Base-by-base conservation (phyloP, 2,888 invertebrate genomes). In the Atethmia centrago region DNA sequence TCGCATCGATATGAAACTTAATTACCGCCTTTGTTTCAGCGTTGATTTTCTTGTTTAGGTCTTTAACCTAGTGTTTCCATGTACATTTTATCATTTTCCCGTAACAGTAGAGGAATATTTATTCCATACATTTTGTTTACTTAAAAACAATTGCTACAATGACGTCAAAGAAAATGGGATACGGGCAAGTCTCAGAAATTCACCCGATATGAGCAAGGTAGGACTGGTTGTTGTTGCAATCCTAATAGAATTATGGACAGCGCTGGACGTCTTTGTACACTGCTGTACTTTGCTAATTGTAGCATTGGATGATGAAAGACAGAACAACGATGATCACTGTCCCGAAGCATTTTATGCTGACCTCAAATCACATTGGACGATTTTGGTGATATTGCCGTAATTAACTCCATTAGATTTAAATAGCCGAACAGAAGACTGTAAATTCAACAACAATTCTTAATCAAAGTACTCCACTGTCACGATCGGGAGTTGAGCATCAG, bases 1-100 rank as follows among this genome's bases (percentile, higher is more conserved):
- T 78, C 59, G 47, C 45, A 47, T 74, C 73, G 68, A 74, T 73
- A 79, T 82, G 82, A 86, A 82, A 82, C 59, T 82, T 77, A 82
- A 84, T 84, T 69, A 72, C 40, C 25, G 58, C 47, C n/a, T 72
- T 66, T 42, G 56, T 59, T 67, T 25, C 53, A 42, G 66, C 68
- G 72, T 65, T 64, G 47, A 73, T 58, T 66, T 80, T 74, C 62
- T 77, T 40, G 28, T 47, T 28, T 21, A 47, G 7, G 8, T 56
- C 0, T 21, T 14, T 19, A 21, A 42, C 36, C 31, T 49, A n/a
- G 47, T 8, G 21, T 53, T 45, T 58, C 19, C 16, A 5, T n/a
- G 21, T 5, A n/a, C n/a, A 2, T 65, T 16, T 42, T 9, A 19
- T 55, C 0, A 25, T 21, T 4, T 25, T 2, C 8, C 0, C 2